Evolutionary conservation across 2,113 vertebrate genomes (phyloP).

Genomic region (Tamias sibiricus): DNA sequence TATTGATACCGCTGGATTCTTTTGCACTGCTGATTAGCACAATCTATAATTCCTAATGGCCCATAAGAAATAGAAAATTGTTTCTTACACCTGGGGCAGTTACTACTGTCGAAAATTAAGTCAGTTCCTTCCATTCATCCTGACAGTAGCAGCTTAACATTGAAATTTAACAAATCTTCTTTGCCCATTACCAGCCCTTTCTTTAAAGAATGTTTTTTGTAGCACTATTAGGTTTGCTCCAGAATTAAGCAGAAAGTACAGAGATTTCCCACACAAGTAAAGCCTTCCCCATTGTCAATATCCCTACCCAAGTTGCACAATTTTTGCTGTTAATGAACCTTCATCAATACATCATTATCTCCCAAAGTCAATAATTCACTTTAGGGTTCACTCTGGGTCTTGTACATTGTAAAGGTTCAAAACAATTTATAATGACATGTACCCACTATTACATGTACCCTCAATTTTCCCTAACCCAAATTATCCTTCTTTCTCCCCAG

Average conservation of each 20-base stretch:
- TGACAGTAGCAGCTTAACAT: not conserved
- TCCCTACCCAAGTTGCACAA: no score
- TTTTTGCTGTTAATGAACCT: not conserved
- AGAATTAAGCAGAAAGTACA: not conserved
- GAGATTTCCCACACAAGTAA: not conserved
- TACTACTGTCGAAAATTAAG: not conserved
- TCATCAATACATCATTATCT: not conserved
- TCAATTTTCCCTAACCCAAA: not conserved
- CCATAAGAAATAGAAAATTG: not conserved
- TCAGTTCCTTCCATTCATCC: not conserved
- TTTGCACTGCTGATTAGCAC: not conserved
- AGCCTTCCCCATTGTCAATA: not conserved
- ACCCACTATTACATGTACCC: not conserved
- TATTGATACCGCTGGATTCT: not conserved
- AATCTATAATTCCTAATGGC: not conserved
- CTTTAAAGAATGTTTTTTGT: not conserved
- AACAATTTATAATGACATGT: not conserved
- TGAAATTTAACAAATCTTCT: not conserved
- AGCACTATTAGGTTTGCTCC: not conserved
- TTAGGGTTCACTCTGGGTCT: not conserved
- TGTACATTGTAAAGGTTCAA: not conserved
- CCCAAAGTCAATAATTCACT: not conserved
- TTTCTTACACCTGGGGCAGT: not conserved
- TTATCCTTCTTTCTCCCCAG: not conserved
- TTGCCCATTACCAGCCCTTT: not conserved